phyloP scores from a whole-genome alignment of 1,140 invertebrate species.

The Zaprionus ghesquierei region DNA sequence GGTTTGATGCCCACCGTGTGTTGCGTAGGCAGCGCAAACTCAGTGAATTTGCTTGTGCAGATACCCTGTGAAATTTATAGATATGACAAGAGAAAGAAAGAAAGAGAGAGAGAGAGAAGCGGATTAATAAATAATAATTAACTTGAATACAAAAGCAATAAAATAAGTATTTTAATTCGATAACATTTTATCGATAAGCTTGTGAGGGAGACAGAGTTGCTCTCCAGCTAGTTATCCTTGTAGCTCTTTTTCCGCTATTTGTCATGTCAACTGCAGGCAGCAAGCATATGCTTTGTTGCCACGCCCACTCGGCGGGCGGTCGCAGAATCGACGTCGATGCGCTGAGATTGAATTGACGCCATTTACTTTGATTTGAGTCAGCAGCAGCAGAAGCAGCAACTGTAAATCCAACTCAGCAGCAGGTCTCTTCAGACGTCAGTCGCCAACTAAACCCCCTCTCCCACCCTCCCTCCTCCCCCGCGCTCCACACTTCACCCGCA shows the following conservation, averaged over 20 bases:
- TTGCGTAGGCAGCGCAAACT: conserved; percentile 45
- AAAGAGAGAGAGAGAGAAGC: background rate
- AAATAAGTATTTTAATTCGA: background rate
- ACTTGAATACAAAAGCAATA: background rate
- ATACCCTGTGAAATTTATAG: conserved; percentile 16
- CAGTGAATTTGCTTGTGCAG: conserved; percentile 19
- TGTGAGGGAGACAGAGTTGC: background rate
- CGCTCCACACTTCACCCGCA: background rate
- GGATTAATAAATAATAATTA: background rate
- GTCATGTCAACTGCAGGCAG: background rate
- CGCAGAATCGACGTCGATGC: conserved; percentile 53
- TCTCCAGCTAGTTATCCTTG: background rate
- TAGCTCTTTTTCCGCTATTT: background rate
- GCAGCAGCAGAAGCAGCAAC: conserved; percentile 35
- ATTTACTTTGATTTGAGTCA: conserved; percentile 56
- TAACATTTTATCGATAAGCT: background rate
- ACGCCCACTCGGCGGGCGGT: conserved; percentile 38
- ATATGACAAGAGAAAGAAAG: background rate
- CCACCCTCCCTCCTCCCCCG: background rate
- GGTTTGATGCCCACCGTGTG: conserved; percentile 55
- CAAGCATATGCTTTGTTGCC: conserved; percentile 47
- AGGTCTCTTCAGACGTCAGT: conserved; percentile 20
- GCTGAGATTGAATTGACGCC: conserved; percentile 43
- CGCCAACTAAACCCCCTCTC: background rate
- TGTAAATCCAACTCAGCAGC: conserved; percentile 57